Percentiles rank a stretch among this genome's conserved stretches.
phyloP scores from a whole-genome alignment of 2,113 vertebrate genomes.

The Platycercus adscitus region DNA sequence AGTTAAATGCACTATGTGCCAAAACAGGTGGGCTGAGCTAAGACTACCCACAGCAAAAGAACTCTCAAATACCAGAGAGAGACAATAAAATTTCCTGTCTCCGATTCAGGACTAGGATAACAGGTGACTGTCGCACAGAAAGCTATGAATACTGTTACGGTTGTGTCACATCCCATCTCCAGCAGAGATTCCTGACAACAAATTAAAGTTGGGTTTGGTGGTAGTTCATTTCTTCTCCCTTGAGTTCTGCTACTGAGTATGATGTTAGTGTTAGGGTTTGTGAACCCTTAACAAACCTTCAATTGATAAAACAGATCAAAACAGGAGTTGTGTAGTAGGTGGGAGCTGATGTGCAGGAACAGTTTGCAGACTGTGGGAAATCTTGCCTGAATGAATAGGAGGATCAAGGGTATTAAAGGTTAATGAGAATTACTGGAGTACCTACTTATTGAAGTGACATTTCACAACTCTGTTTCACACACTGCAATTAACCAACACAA shows the following conservation, averaged over 20 bases:
- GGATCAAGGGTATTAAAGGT: conserved; percentile 22
- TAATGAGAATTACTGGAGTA: conserved; percentile 14
- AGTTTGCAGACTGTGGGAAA: conserved; percentile 17
- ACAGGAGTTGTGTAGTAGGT: neutral
- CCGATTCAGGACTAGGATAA: neutral
- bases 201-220: neutral
- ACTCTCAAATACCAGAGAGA: neutral
- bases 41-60: neutral
- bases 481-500: conserved; percentile 35
- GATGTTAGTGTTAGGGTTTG: accelerated
- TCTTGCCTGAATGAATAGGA: conserved; percentile 8
- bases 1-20: neutral
- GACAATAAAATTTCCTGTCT: neutral
- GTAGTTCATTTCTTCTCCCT: neutral
- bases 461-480: neutral
- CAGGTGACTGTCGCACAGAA: neutral
- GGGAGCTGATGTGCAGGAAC: neutral
- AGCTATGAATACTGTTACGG: neutral
- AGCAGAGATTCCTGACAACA: neutral
- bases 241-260: neutral
- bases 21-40: neutral
- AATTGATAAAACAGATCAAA: conserved; percentile 6
- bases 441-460: conserved; percentile 13
- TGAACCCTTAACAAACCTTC: neutral
- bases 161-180: neutral